Evolutionary conservation across 2,888 invertebrate genomes (phyloP).

Genomic region (Muschampia plurimacula): DNA sequence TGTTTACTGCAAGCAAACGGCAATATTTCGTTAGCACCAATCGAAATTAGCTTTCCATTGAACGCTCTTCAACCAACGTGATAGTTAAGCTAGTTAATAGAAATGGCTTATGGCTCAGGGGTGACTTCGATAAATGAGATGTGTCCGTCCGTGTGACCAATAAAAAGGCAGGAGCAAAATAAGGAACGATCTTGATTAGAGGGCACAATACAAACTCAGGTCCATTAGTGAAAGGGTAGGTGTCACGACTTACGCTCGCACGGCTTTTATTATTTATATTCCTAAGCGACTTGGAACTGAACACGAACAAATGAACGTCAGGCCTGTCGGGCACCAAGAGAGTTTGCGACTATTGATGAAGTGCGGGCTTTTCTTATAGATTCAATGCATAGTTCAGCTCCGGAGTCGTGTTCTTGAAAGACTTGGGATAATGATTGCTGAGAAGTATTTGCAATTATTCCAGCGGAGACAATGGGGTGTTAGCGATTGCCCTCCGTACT

Average conservation of each 20-base stretch:
- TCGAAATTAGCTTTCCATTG: slow-evolving; percentile 33
- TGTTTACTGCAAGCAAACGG: neutral
- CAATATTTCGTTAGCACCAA: slow-evolving; percentile 12
- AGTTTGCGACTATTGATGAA: slow-evolving; percentile 34
- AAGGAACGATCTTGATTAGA: slow-evolving; percentile 80
- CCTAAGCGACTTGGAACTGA: slow-evolving; percentile 57
- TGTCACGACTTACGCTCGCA: slow-evolving; percentile 78
- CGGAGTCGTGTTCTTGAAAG: slow-evolving; percentile 30
- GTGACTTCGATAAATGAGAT: slow-evolving; percentile 54
- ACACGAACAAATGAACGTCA: slow-evolving; percentile 73
- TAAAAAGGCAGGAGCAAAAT: slow-evolving; percentile 67
- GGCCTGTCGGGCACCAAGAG: slow-evolving; percentile 47
- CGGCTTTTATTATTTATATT: slow-evolving; percentile 80
- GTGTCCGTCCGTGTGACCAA: slow-evolving; percentile 59
- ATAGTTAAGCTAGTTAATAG: slow-evolving; percentile 35
- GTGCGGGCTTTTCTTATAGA: slow-evolving; percentile 33
- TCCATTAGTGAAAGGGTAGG: slow-evolving; percentile 81
- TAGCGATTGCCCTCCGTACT: slow-evolving; percentile 17
- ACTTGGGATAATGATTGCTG: slow-evolving; percentile 37
- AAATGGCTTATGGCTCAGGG: slow-evolving; percentile 42
- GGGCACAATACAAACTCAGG: slow-evolving; percentile 70
- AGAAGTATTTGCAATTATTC: slow-evolving; percentile 32
- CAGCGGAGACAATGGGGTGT: slow-evolving; percentile 31
- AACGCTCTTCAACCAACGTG: slow-evolving; percentile 23
- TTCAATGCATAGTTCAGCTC: slow-evolving; percentile 26